These are phyloP conservation scores for Callaeas wilsoni DNA, from an alignment of 2,113 vertebrate species.

Conservation along the genomic window DNA sequence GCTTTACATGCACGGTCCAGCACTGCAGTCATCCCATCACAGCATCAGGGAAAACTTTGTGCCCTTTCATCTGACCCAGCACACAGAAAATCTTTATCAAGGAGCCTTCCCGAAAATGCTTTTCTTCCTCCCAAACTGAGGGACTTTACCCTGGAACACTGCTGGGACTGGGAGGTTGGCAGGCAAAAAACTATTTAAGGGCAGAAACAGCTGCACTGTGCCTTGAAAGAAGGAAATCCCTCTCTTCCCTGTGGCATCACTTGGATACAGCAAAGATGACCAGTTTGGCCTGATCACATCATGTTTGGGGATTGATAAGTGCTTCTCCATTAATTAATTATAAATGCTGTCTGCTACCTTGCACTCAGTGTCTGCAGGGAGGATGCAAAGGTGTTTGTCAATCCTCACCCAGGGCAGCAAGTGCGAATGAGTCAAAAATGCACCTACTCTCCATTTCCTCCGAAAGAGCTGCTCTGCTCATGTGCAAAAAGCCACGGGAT, in stretches of 20 bases:
- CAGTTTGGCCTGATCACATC: background rate
- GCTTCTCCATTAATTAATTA: background rate
- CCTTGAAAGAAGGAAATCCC: background rate
- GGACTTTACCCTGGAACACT: background rate
- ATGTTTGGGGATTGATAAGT: background rate
- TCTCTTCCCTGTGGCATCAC: background rate
- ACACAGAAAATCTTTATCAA: background rate
- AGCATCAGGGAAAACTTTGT: background rate
- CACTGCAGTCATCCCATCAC: background rate
- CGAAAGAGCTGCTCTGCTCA: background rate
- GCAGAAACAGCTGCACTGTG: background rate
- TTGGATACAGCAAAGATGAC: background rate
- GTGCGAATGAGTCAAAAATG: background rate
- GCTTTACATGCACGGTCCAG: background rate
- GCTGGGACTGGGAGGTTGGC: background rate
- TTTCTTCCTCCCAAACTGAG: background rate
- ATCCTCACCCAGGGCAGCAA: background rate
- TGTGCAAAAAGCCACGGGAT: rapidly evolving
- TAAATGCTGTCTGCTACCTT: background rate
- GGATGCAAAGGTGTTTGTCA: background rate
- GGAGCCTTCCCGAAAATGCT: background rate
- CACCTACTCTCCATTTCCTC: background rate
- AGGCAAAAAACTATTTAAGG: background rate
- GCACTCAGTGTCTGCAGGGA: background rate
- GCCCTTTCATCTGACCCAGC: background rate